phyloP scores from a whole-genome alignment of 2,113 vertebrate species.

The Tragelaphus imberbis region DNA sequence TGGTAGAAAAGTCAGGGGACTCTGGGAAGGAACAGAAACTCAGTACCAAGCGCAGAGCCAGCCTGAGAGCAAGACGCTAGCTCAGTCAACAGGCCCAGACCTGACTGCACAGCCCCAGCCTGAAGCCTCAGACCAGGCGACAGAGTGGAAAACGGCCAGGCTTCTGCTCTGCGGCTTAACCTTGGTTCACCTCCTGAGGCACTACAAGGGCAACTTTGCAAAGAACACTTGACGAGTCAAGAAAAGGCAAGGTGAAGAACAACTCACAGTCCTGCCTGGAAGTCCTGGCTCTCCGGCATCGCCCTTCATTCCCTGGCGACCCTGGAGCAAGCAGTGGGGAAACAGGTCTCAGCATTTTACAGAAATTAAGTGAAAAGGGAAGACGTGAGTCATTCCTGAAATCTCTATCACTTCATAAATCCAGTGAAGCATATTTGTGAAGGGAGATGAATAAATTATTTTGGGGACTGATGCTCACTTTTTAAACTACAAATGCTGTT shows the following conservation, averaged over 20 bases:
- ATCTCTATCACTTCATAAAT: background rate
- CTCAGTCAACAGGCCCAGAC: background rate
- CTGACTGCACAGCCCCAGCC: background rate
- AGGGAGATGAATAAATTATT: background rate
- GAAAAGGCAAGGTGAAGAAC: background rate
- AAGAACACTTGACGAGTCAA: background rate
- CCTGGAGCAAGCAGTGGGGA: constrained; percentile 78
- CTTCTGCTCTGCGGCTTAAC: background rate
- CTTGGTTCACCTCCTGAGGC: background rate
- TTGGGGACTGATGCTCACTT: background rate
- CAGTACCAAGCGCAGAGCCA: background rate
- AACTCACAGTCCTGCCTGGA: constrained; percentile 86
- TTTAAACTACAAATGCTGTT: background rate
- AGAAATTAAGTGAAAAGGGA: background rate
- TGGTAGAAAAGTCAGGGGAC: background rate
- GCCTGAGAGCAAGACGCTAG: background rate
- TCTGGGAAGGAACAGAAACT: constrained; percentile 28
- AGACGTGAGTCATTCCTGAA: background rate
- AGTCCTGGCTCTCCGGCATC: constrained; percentile 92
- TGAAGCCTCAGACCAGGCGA: background rate
- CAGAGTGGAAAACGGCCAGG: background rate
- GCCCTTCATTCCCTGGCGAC: constrained; percentile 94
- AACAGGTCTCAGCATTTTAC: background rate
- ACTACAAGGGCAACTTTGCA: background rate
- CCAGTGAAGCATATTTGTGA: background rate